These are phyloP conservation scores for Coracopsis vasa DNA, from an alignment of 2,113 vertebrate species.

Conservation along the genomic window DNA sequence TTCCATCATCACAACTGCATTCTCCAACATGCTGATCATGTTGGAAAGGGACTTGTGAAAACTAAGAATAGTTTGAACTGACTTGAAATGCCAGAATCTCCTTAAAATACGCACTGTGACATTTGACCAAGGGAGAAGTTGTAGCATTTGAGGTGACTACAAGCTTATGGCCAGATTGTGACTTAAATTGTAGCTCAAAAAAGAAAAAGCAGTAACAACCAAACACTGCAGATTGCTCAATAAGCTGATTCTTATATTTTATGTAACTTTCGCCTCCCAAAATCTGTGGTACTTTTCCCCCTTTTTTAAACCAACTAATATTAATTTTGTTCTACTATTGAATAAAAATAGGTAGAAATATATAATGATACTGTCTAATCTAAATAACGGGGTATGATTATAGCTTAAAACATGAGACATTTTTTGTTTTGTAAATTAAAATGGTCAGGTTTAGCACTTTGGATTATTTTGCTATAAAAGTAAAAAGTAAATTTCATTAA, in stretches of 20 bases:
- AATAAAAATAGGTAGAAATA: conserved; percentile 52
- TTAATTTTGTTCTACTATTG: conserved; percentile 63
- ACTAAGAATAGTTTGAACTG: neutral
- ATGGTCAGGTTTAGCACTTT: conserved; percentile 74
- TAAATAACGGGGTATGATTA: conserved; percentile 47
- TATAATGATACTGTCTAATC: conserved; percentile 60
- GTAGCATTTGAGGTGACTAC: neutral
- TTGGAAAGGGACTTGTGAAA: conserved; percentile 51
- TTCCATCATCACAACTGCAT: neutral
- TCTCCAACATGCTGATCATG: conserved; percentile 26
- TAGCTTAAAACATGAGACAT: conserved; percentile 22
- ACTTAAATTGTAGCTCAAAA: neutral
- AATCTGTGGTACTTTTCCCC: conserved; percentile 77
- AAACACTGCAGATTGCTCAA: neutral
- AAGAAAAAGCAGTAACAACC: neutral
- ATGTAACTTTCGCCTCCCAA: conserved; percentile 41
- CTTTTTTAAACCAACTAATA: conserved; percentile 67
- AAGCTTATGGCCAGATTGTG: neutral
- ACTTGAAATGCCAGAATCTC: neutral
- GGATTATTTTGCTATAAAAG: conserved; percentile 74
- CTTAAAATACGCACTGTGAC: conserved; percentile 16
- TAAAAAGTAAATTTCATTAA: conserved; percentile 70
- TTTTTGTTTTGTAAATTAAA: conserved; percentile 67
- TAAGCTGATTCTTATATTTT: conserved; percentile 55
- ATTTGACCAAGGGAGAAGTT: neutral